Percentiles rank a stretch among this genome's conserved stretches.
Conservation (phyloP, 2,888 invertebrate genomes). For the Trissolcus brochymenae region DNA sequence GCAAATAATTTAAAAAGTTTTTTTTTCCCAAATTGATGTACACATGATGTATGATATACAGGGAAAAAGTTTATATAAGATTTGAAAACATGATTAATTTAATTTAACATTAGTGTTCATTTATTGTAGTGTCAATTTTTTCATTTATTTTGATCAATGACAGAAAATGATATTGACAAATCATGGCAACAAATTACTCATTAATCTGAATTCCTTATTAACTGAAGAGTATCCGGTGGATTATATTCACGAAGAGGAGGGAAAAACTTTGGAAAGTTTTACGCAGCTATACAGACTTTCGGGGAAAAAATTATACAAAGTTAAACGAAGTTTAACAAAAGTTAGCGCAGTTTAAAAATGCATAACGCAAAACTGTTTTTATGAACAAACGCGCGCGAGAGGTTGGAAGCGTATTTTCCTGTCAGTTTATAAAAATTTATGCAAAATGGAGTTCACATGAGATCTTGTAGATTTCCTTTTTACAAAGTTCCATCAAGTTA, state of each 20-base stretch:
- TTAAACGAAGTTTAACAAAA: constrained; percentile 31
- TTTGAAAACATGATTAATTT: too few relatives aligned
- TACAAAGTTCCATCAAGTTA: background rate
- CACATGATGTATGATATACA: too few relatives aligned
- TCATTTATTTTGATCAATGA: too few relatives aligned
- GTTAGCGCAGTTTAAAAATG: constrained; percentile 41
- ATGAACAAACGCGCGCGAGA: constrained; percentile 9
- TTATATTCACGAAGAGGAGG: constrained; percentile 29
- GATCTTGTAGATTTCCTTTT: constrained; percentile 1
- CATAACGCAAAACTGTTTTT: constrained; percentile 26
- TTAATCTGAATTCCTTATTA: constrained; percentile 23
- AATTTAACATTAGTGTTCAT: too few relatives aligned
- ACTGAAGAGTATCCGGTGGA: constrained; percentile 21
- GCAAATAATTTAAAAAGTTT: too few relatives aligned
- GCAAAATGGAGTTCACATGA: background rate
- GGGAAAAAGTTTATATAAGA: too few relatives aligned
- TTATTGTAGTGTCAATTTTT: too few relatives aligned
- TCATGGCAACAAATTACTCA: constrained; percentile 2
- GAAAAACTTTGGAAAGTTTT: constrained; percentile 25
- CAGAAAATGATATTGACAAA: background rate
- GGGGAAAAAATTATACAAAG: constrained; percentile 29
- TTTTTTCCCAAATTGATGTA: too few relatives aligned
- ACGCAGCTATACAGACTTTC: constrained; percentile 33
- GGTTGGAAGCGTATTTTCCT: background rate
- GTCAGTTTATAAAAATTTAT: background rate